Percentiles rank a stretch among this genome's conserved stretches.
phyloP scores from a whole-genome alignment of 1,140 invertebrate genomes.

The Ips nitidus region DNA sequence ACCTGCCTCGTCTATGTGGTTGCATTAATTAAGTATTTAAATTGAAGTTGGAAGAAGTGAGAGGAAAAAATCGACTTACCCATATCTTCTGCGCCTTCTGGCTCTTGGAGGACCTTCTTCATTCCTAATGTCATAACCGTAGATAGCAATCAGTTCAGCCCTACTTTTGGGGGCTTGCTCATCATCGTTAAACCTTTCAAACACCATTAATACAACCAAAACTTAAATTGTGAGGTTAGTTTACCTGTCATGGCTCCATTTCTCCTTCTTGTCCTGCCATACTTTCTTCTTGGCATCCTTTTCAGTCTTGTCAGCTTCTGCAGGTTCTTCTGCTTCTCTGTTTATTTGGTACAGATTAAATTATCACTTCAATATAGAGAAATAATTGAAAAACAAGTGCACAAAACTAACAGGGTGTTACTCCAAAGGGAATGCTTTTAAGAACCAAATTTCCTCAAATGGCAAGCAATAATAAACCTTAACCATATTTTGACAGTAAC shows the following conservation, averaged over 20 bases:
- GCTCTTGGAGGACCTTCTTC: constrained; percentile 89
- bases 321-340: constrained; percentile 47
- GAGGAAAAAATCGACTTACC: constrained; percentile 56
- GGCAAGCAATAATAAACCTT: no score
- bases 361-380: no score
- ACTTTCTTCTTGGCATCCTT: constrained; percentile 58
- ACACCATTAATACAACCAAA: neutral
- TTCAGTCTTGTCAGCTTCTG: constrained; percentile 52
- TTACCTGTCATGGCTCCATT: constrained; percentile 85
- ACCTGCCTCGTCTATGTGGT: constrained; percentile 8
- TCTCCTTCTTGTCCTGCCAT: constrained; percentile 66
- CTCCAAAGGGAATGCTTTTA: no score
- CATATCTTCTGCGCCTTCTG: constrained; percentile 79
- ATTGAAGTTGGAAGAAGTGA: neutral
- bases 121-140: constrained; percentile 93
- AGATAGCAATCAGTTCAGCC: constrained; percentile 82
- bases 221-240: neutral
- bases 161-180: constrained; percentile 84
- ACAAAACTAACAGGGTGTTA: no score
- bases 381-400: no score
- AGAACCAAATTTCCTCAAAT: no score
- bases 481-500: neutral
- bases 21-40: neutral
- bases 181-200: constrained; percentile 68
- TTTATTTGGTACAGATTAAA: no score